A percentile compares a stretch with the other conserved stretches of the same genome.
Conservation (phyloP, 2,797 vertebrate genomes). For the Mallotus villosus region DNA sequence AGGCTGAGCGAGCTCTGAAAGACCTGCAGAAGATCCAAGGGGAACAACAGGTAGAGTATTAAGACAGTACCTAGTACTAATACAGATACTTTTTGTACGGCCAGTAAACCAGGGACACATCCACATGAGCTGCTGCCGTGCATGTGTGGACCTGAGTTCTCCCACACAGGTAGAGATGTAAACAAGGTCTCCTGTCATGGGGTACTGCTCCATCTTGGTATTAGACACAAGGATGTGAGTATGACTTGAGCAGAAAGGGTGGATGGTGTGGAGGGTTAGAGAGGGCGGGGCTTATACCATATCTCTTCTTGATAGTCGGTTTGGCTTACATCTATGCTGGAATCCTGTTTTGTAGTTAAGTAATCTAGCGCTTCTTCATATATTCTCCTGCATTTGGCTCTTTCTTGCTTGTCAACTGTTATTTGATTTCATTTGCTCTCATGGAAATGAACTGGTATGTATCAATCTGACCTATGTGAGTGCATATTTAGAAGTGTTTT, state of each 20-base stretch:
- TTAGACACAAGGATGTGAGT: not conserved
- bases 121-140: not conserved
- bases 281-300: not conserved
- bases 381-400: slow-evolving; percentile 4
- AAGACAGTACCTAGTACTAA: not conserved
- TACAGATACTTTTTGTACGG: too few species aligned
- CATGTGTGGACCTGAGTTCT: not conserved
- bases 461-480: slow-evolving; percentile 18
- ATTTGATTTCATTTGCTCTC: slow-evolving; percentile 53
- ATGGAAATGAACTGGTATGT: slow-evolving; percentile 61
- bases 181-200: not conserved
- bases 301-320: not conserved
- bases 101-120: not conserved
- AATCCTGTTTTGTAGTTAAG: not conserved
- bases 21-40: slow-evolving; percentile 83
- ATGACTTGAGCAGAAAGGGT: too few species aligned
- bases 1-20: slow-evolving; percentile 82
- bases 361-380: not conserved
- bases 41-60: slow-evolving; percentile 80
- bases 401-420: slow-evolving; percentile 32
- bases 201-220: not conserved
- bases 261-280: too few species aligned
- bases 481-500: not conserved
- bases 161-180: not conserved
- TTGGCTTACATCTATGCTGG: not conserved